These are phyloP conservation scores for Yponomeuta sedellus DNA, from an alignment of 2,888 invertebrate species.

Conservation along the genomic window DNA sequence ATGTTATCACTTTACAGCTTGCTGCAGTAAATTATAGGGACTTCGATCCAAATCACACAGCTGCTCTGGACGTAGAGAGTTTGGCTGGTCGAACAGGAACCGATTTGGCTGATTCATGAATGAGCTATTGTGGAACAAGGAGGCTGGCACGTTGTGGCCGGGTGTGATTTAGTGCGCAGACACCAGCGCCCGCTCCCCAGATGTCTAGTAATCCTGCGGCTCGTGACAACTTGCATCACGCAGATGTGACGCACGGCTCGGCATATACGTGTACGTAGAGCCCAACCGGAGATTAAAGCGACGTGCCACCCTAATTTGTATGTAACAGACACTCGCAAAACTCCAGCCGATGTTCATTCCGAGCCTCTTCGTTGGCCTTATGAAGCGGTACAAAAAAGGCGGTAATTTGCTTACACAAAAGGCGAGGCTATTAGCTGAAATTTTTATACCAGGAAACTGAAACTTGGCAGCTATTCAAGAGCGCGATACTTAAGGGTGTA, in stretches of 20 bases:
- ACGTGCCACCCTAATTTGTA: not conserved
- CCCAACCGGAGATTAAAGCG: not conserved
- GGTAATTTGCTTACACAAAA: conserved; percentile 13
- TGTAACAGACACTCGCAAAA: not conserved
- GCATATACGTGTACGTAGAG: not conserved
- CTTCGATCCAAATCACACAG: not conserved
- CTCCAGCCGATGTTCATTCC: not conserved
- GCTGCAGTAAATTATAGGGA: not conserved
- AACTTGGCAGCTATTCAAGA: conserved; percentile 21
- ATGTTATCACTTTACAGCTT: not conserved
- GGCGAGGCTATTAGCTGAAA: conserved; percentile 6
- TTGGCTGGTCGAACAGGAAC: not conserved
- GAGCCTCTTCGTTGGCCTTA: not conserved
- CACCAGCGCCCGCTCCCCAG: not conserved
- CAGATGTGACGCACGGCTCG: not conserved
- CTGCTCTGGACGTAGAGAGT: not conserved
- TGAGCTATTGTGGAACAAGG: not conserved
- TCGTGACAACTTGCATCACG: not conserved
- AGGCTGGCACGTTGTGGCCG: not conserved
- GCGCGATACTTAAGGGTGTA: conserved; percentile 5
- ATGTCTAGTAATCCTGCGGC: not conserved
- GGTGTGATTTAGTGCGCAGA: not conserved
- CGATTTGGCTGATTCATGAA: not conserved
- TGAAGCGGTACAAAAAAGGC: not conserved
- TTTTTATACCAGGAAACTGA: conserved; percentile 11